Conservation (phyloP, 1,140 invertebrate species). For the Bradynema listronoti region DNA sequence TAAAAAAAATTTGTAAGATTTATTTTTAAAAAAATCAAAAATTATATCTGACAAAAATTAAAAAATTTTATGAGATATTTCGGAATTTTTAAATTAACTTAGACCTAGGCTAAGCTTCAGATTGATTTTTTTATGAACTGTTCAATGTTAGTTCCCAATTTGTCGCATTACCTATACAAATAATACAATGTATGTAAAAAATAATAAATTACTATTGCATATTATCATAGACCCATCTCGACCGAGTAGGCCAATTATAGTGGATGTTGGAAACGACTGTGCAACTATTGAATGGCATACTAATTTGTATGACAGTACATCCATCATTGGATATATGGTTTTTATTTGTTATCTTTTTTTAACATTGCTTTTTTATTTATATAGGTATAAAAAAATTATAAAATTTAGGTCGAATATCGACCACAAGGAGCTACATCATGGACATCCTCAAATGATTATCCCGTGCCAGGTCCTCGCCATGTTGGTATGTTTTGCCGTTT, state of each 20-base stretch:
- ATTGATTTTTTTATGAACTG: too few species aligned
- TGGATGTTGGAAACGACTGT: slow-evolving; percentile 46
- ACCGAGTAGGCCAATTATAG: slow-evolving; percentile 39
- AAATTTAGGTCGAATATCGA: slow-evolving; percentile 21
- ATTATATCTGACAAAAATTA: too few species aligned
- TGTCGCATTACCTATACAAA: too few species aligned
- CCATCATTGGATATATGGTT: slow-evolving; percentile 32
- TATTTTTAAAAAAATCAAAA: too few species aligned
- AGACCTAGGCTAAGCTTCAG: too few species aligned
- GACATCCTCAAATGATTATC: slow-evolving; percentile 16
- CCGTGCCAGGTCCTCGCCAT: slow-evolving; percentile 11
- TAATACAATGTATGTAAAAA: too few species aligned
- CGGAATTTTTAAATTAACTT: too few species aligned
- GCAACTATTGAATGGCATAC: slow-evolving; percentile 45
- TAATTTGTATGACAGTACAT: background rate
- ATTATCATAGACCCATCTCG: slow-evolving; percentile 12
- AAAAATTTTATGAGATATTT: too few species aligned
- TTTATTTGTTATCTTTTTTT: background rate
- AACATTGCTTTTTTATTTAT: background rate
- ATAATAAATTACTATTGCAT: background rate
- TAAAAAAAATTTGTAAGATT: too few species aligned
- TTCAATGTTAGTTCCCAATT: too few species aligned
- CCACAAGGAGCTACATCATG: slow-evolving; percentile 4
- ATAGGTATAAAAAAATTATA: background rate
- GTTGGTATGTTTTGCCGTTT: slow-evolving; percentile 22